Evolutionary conservation across 2,888 invertebrate genomes (phyloP), one percentile per base, ranked within the genome.

Genomic region (Salpingus planirostris): DNA sequence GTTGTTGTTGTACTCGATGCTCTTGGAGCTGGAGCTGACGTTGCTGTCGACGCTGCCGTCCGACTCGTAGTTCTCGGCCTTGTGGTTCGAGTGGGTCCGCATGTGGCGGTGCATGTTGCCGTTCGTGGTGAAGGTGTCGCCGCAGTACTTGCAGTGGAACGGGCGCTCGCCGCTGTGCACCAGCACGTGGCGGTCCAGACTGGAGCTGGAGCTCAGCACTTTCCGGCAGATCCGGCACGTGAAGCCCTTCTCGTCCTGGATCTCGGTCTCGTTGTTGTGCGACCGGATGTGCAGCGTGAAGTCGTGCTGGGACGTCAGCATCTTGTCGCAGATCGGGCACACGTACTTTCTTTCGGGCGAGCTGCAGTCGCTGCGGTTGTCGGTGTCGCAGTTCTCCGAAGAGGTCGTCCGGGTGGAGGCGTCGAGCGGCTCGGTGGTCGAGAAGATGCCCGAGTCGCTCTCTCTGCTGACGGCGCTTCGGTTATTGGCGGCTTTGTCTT

Each of bases 71-170:
- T 70, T 74, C 49, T 68, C 68, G 26, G 58, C 59, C 47, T 68
- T 70, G 21, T 21, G 15, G 10, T 14, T 18, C 38, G 71, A 72
- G 59, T 82, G 81, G 2, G 81, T 83, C 37, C 84, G 70, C 71
- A 82, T 75, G 60, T 88, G 88, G 21, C 86, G 69, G 56, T 85
- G 85, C 85, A 88, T 85, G 62, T 85, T 87, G 13, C 85, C 86
- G 59, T 86, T 87, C 8, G 86, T 86, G 18, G 85, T 85, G 63
- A 88, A 88, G 22, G 84, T 78, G 63, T 84, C 77, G 33, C 78
- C 76, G 62, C 87, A 88, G 48, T 78, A 71, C 52, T 76, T 76
- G 61, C 87, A 88, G 51, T 78, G 76, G 63, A 86, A 87, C 2
- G 86, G 85, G 6, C 85, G 70, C 54, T 86, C 85, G 10, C 83